Evolutionary conservation across 2,113 vertebrate species (phyloP).

Genomic region (Malaclemys terrapin): DNA sequence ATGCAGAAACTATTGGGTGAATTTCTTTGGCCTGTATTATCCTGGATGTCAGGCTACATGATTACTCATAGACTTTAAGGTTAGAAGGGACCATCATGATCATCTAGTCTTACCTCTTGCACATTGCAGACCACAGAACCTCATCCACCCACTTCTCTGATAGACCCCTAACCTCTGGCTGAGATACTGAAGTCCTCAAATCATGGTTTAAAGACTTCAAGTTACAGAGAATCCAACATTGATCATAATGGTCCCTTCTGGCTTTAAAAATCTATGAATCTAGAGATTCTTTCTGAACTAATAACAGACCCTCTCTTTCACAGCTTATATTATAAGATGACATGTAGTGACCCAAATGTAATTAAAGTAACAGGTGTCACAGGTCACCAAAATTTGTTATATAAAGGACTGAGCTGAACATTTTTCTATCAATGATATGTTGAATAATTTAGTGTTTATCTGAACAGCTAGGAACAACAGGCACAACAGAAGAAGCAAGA

Average conservation of each 20-base stretch:
- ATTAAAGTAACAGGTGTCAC: background rate
- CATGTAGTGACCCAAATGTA: background rate
- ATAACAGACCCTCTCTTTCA: background rate
- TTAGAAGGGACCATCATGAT: no score
- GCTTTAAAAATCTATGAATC: background rate
- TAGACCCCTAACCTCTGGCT: no score
- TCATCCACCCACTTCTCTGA: no score
- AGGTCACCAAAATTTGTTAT: background rate
- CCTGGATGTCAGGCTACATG: background rate
- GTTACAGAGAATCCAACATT: no score
- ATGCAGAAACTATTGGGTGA: background rate
- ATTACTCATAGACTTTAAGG: no score
- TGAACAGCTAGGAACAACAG: background rate
- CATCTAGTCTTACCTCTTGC: no score
- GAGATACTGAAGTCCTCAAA: no score
- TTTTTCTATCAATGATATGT: background rate
- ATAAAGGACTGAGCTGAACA: background rate
- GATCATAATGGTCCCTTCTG: background rate
- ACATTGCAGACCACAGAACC: no score
- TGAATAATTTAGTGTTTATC: background rate
- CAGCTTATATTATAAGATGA: background rate
- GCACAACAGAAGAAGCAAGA: conserved; percentile 2
- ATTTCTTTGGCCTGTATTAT: background rate
- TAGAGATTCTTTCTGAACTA: background rate
- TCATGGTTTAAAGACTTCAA: no score